Base-by-base conservation (phyloP, 2,888 invertebrate genomes). In the Lycophotia porphyrea region DNA sequence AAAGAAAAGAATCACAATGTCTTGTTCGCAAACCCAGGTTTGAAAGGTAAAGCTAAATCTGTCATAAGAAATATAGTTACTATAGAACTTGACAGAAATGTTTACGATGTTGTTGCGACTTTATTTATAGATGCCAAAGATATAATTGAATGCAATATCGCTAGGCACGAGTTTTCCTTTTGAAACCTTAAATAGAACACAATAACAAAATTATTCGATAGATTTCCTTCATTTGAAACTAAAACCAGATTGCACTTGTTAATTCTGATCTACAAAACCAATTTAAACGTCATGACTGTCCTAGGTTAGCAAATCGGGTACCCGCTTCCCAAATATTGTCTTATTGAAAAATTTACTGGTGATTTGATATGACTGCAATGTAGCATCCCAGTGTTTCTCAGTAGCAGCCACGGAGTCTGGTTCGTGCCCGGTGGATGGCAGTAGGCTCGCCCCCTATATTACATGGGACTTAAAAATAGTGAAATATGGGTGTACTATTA, bases 91-190 rank as follows among this genome's bases (percentile, higher is more conserved):
- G 63, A 75, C 49, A 71, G 64, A 80, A 69, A 81, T 76, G 71
- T 80, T 80, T 80, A 80, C 68, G 71, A 80, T 69, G 71, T 69
- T 42, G 80, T 81, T 81, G 52, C 15, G 47, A 71, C 34, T 71
- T 71, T 81, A 71, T 81, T 81, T 71, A 69, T 76, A 69, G 42
- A 76, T 80, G 63, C 24, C 52, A 60, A 76, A 76, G 64, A 68
- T 76, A 76, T 60, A 65, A 65, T 65, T 52, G 39, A 80, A 34
- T 68, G 55, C 55, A 74, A 34, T 78, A 34, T 52, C n/a, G 52
- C 31, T 52, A 31, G 64, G 15, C 52, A 71, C 24, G 44, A 67
- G n/a, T 27, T 44, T 71, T 60, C 34, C 63, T 49, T 63, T 68
- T 71, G 8, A 67, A 79, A 73, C 2, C 39, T 78, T 42, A 58